Percentiles rank a stretch among this genome's conserved stretches.
phyloP scores from a whole-genome alignment of 2,888 invertebrate genomes.

The Esperia sulphurella region DNA sequence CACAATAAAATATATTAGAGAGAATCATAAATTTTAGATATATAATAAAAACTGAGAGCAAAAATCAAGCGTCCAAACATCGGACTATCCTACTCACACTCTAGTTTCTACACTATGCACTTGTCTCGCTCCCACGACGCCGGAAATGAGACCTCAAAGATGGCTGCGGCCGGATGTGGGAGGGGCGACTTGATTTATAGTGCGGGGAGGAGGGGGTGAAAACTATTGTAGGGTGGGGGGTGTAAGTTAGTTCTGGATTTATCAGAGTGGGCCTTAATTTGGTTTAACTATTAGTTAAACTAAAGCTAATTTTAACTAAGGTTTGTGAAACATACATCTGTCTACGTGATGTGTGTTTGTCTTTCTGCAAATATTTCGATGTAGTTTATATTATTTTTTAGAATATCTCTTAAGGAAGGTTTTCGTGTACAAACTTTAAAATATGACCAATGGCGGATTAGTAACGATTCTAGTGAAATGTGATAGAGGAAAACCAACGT shows the following conservation, averaged over 20 bases:
- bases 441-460: no score
- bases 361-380: no score
- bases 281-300: neutral
- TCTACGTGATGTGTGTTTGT: neutral
- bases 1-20: no score
- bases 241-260: conserved; percentile 18
- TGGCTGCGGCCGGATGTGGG: conserved; percentile 74
- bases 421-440: no score
- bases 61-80: conserved; percentile 33
- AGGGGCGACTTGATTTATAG: conserved; percentile 73
- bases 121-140: conserved; percentile 40
- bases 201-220: conserved; percentile 18
- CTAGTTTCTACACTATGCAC: conserved; percentile 3
- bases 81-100: conserved; percentile 23
- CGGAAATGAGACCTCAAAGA: conserved; percentile 76
- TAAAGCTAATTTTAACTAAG: no score
- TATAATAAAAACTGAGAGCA: conserved; percentile 17
- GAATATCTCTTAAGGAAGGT: no score
- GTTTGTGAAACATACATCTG: neutral
- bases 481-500: no score
- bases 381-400: no score
- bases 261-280: neutral
- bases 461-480: no score
- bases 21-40: neutral
- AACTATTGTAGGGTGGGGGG: conserved; percentile 23